phyloP scores from a whole-genome alignment of 2,113 vertebrate genomes.

The Genyomyrus donnyi region DNA sequence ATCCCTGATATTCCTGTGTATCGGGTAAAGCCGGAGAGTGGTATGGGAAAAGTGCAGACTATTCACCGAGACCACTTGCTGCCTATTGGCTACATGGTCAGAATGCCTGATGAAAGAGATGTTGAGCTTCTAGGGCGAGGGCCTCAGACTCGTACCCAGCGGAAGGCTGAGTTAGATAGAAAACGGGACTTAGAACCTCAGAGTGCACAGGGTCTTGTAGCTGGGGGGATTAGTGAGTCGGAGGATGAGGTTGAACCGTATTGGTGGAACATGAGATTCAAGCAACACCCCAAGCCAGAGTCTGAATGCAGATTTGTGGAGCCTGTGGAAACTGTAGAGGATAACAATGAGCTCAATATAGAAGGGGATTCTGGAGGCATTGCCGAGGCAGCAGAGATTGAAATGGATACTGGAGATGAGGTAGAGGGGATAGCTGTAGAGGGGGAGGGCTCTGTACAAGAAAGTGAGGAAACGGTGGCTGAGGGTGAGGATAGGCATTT shows the following conservation, averaged over 20 bases:
- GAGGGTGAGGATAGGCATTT: background rate
- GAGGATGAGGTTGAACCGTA: background rate
- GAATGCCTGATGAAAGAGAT: no score
- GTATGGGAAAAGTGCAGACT: no score
- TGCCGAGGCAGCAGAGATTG: no score
- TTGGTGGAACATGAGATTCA: background rate
- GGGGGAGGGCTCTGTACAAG: background rate
- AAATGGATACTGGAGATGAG: background rate
- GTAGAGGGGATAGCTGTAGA: background rate
- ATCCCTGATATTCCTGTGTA: no score
- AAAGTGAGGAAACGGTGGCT: background rate
- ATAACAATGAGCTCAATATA: background rate
- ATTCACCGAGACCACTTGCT: no score
- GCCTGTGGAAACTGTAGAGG: background rate
- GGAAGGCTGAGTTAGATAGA: background rate
- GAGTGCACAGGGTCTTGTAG: background rate
- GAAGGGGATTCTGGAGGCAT: no score
- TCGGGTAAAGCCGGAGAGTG: no score
- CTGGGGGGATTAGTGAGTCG: background rate
- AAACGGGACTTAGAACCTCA: background rate
- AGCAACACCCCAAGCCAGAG: background rate
- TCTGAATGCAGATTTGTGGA: background rate
- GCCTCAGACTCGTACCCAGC: background rate
- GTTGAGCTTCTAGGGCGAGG: no score
- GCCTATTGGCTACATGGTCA: no score